Evolutionary conservation across 2,113 vertebrate species (phyloP), one percentile per base, ranked within the genome.

Genomic region (Corydoras sp.): DNA sequence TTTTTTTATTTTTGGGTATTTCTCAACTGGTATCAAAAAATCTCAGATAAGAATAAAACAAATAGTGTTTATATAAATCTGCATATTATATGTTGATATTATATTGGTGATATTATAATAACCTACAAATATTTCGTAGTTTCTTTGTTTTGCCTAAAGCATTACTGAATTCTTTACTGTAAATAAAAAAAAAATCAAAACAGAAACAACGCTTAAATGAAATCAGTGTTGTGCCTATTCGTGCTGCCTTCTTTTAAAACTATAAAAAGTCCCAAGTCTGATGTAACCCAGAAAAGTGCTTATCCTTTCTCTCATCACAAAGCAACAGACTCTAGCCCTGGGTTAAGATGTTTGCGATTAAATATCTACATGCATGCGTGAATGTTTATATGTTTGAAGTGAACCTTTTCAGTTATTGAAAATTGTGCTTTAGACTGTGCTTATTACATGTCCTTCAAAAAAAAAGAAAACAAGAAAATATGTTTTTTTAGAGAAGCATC

Each of bases 281-380:
- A 50, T 79, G 76, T 81, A 67, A 84, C 84, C 77, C 84, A 85
- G 82, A 80, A 83, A 68, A 83, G 82, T 3, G 74, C 80, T 80
- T 74, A 79, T 60, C 74, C 63, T 77, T 74, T 80, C 80, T 58
- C 84, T 85, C 85, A 86, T 88, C 82, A 73, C 80, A 81, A 79
- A 77, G 82, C 76, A 68, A 24, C 58, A 11, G 30, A 7, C 3
- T 48, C 7, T 51, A 11, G 49, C 58, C n/a, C n/a, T 9, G n/a
- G n/a, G 55, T 43, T 11, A 9, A 11, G 9, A 54, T 32, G 67
- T 62, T 48, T 74, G 9, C 62, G 58, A 68, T 62, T 55, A 4
- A 43, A 3, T 65, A 31, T 14, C 59, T 60, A 62, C 18, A 48
- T 71, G 15, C 10, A 18, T 43, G n/a, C 15, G 35, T 51, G 48